Evolutionary conservation across 2,113 vertebrate genomes (phyloP).

Genomic region (Lepisosteus oculatus): DNA sequence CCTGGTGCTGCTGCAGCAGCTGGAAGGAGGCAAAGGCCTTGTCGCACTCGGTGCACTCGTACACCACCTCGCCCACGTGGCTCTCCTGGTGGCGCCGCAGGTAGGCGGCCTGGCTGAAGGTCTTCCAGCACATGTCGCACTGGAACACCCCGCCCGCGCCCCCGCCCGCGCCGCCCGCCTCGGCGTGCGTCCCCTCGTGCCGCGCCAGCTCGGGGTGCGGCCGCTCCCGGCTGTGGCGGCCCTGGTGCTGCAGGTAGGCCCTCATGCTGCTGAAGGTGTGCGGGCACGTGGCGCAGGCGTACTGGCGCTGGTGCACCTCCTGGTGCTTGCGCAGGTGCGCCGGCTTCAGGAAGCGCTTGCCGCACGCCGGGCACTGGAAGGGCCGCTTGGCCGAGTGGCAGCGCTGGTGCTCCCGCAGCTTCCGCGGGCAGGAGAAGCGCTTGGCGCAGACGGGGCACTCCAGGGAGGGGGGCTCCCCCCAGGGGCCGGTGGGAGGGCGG

Average conservation of each 20-base stretch:
- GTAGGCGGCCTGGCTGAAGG: conserved; percentile 49
- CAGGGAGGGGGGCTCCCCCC: background rate
- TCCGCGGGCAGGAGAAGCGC: conserved; percentile 54
- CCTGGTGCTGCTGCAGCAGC: conserved; percentile 66
- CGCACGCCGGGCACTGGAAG: conserved; percentile 59
- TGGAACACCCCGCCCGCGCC: conserved; percentile 39
- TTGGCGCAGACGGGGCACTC: conserved; percentile 56
- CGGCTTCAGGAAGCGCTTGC: conserved; percentile 50
- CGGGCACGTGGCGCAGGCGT: conserved; percentile 2
- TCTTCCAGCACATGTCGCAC: conserved; percentile 72
- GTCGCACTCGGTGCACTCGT: conserved; percentile 74
- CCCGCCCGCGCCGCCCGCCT: conserved; percentile 21
- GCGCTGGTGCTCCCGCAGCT: conserved; percentile 60
- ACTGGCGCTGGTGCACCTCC: conserved; percentile 32
- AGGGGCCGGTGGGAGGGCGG: background rate
- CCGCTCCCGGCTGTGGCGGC: conserved; percentile 38
- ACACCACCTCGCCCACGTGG: conserved; percentile 68
- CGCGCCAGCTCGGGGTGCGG: conserved; percentile 41
- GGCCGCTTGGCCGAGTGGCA: conserved; percentile 40
- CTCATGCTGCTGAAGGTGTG: conserved; percentile 14
- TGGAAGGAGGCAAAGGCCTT: conserved; percentile 71
- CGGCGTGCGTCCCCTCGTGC: conserved; percentile 53
- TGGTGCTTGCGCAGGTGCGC: conserved; percentile 56
- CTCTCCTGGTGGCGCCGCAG: conserved; percentile 65
- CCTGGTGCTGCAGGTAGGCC: conserved; percentile 31